Conservation (phyloP, 2,888 invertebrate species). For the Tenthredo distinguenda region DNA sequence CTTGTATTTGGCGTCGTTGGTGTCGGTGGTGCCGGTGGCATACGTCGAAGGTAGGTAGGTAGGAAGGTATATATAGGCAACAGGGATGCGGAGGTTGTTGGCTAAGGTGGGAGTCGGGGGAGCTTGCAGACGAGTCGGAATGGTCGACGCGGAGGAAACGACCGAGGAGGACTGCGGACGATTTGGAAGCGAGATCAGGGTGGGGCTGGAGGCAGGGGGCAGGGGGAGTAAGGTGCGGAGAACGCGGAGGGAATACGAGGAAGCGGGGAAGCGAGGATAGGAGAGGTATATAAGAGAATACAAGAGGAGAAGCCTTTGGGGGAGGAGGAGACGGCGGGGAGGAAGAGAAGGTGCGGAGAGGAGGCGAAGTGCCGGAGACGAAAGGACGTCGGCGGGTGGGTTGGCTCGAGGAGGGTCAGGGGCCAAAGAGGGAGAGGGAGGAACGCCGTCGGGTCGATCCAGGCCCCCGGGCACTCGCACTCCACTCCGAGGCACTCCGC, state of each 20-base stretch:
- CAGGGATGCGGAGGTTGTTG: conserved; percentile 47
- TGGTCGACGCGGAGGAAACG: conserved; percentile 26
- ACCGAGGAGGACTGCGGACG: conserved; percentile 42
- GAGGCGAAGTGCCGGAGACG: conserved; percentile 66
- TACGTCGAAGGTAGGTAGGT: conserved; percentile 15
- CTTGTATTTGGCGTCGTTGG: neutral
- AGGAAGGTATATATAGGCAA: neutral
- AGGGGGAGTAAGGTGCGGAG: conserved; percentile 55
- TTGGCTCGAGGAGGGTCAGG: conserved; percentile 49
- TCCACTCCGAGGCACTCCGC: conserved; percentile 63
- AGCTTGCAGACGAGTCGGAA: conserved; percentile 39
- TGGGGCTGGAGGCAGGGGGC: conserved; percentile 44
- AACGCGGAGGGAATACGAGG: conserved; percentile 59
- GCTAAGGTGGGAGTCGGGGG: conserved; percentile 40
- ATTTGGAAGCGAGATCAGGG: conserved; percentile 43
- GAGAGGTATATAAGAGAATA: conserved; percentile 63
- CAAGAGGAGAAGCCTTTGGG: conserved; percentile 22
- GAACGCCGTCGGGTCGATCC: conserved; percentile 75
- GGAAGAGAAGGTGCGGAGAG: conserved; percentile 58
- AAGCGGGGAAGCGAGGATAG: conserved; percentile 55
- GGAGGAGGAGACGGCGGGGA: conserved; percentile 58
- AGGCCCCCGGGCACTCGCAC: conserved; percentile 76
- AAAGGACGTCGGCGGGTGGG: conserved; percentile 70
- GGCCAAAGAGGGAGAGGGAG: conserved; percentile 66
- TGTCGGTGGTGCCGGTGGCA: conserved; percentile 10